Evolutionary conservation across 2,113 vertebrate genomes (phyloP), one percentile per base, ranked within the genome.

Genomic region (Erinaceus europaeus): DNA sequence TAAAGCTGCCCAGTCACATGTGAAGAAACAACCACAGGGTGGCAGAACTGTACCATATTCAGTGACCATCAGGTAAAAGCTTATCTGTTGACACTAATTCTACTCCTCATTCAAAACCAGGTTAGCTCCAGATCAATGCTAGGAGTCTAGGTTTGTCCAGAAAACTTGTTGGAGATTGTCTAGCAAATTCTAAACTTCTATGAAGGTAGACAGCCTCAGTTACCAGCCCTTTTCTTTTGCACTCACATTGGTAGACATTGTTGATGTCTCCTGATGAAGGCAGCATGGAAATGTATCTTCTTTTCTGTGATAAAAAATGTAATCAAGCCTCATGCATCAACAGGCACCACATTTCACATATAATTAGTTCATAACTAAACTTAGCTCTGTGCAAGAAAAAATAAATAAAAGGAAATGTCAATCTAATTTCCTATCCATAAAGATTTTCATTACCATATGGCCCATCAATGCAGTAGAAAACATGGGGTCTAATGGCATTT

Each of bases 281-380:
- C 5, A 32, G 27, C n/a, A 40, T 90, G 84, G 89, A 94, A 92
- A 83, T 76, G 85, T 15, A 68, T 85, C 75, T 76, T 91, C 91
- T 92, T 38, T 93, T 93, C 40, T 95, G 96, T 85, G 88, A 89
- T 92, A 86, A 94, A 95, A 77, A 88, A 75, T 15, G 32, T 71
- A 94, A 94, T 55, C 78, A 92, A 85, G 59, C 20, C 85, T 90
- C 77, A 90, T 69, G 82, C 13, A 89, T 92, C 40, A 95, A 93
- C 68, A 93, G 80, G 42, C 21, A 73, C 50, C 17, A 0, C 88
- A 90, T 95, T 94, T 96, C 92, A 93, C 52, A 93, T 95, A 94
- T 95, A 95, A 94, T 95, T 94, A 84, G 84, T 71, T 94, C 48
- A 91, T 84, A 93, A 92, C 75, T 86, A 97, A 96, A 93, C 75